Evolutionary conservation across 2,113 vertebrate genomes (phyloP).

Genomic region (Grallaria varia): DNA sequence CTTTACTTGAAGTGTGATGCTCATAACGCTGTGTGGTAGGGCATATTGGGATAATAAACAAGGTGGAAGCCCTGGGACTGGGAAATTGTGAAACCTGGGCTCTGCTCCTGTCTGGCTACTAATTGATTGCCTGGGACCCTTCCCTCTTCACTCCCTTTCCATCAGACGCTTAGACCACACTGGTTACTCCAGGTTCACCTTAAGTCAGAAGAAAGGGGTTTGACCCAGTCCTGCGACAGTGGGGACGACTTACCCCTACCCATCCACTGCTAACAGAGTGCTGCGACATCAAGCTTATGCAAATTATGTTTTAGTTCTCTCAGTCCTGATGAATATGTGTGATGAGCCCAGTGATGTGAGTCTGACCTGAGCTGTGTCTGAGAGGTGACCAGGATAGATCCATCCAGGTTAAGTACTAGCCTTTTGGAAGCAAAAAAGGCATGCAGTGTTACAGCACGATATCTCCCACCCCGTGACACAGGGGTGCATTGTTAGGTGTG

Average conservation of each 20-base stretch:
- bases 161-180: accelerated
- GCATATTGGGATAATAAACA: not conserved
- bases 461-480: not conserved
- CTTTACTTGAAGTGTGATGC: not conserved
- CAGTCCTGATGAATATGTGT: not conserved
- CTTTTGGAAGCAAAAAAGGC: not conserved
- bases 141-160: not conserved
- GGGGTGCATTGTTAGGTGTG: accelerated
- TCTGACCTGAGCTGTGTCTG: not conserved
- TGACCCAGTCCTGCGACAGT: not conserved
- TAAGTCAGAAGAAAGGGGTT: not conserved
- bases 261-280: accelerated
- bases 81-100: not conserved
- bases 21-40: not conserved
- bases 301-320: not conserved
- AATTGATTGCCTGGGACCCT: not conserved
- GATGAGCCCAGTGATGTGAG: not conserved
- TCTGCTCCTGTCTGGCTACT: not conserved
- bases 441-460: accelerated
- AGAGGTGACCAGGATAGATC: not conserved
- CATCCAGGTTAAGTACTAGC: not conserved
- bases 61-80: not conserved
- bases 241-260: not conserved
- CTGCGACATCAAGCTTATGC: not conserved
- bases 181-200: not conserved